These are phyloP conservation scores for Prosopocoilus inquinatus DNA, from an alignment of 2,888 invertebrate species.

Conservation along the genomic window DNA sequence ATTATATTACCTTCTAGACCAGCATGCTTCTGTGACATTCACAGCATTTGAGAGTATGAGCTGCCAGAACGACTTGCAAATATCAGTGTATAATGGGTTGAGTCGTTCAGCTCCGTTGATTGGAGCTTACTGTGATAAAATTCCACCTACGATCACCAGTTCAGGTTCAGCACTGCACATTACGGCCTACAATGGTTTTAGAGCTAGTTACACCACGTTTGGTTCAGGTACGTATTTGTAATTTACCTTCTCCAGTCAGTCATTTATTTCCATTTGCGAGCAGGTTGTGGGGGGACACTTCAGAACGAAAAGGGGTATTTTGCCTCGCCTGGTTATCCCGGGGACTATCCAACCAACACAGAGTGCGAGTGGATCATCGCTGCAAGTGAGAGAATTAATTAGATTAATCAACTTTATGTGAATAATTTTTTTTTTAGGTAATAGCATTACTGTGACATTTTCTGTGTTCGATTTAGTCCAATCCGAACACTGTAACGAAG, in stretches of 20 bases:
- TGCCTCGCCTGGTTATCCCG: slow-evolving; percentile 70
- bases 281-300: slow-evolving; percentile 70
- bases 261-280: slow-evolving; percentile 28
- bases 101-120: slow-evolving; percentile 61
- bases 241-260: not conserved
- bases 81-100: slow-evolving; percentile 67
- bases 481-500: slow-evolving; percentile 75
- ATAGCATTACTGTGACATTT: slow-evolving; percentile 65
- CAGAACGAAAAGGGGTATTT: slow-evolving; percentile 62
- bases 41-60: slow-evolving; percentile 42
- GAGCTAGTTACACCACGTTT: slow-evolving; percentile 53
- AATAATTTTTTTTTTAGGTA: slow-evolving; percentile 56
- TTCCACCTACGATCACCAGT: slow-evolving; percentile 67
- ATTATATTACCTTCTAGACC: slow-evolving; percentile 44
- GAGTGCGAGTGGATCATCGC: slow-evolving; percentile 76
- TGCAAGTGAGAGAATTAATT: slow-evolving; percentile 55
- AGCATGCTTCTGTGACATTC: slow-evolving; percentile 68
- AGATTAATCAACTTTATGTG: slow-evolving; percentile 31
- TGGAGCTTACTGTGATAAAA: slow-evolving; percentile 63
- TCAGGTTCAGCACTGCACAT: slow-evolving; percentile 62
- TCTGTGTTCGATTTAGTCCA: slow-evolving; percentile 66
- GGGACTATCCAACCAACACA: slow-evolving; percentile 64
- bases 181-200: slow-evolving; percentile 45
- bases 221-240: slow-evolving; percentile 7
- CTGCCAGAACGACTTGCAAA: slow-evolving; percentile 20